Conservation (phyloP, 2,888 invertebrate genomes). For the Blomia tropicalis region DNA sequence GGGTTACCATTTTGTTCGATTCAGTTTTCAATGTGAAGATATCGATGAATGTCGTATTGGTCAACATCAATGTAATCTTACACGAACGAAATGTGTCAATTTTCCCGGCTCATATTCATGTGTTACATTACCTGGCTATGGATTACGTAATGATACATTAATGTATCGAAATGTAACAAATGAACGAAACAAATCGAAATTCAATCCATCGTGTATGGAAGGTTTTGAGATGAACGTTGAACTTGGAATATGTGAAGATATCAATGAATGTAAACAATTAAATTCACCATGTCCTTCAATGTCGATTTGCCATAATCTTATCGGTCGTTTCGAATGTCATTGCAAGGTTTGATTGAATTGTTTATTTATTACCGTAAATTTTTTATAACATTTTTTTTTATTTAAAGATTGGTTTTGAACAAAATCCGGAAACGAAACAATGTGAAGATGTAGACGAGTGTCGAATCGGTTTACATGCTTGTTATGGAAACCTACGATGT, state of each 20-base stretch:
- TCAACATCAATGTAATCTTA: conserved; percentile 33
- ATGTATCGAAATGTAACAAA: neutral
- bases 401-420: neutral
- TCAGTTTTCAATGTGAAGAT: conserved; percentile 33
- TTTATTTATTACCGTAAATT: neutral
- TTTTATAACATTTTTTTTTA: neutral
- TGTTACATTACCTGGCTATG: conserved; percentile 30
- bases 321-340: conserved; percentile 60
- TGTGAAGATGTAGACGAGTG: conserved; percentile 40
- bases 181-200: neutral
- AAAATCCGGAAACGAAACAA: conserved; percentile 3
- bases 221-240: conserved; percentile 9
- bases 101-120: conserved; percentile 41
- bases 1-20: conserved; percentile 10
- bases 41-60: conserved; percentile 39
- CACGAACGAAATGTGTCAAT: conserved; percentile 40
- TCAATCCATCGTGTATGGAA: neutral
- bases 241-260: conserved; percentile 43
- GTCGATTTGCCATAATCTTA: conserved; percentile 64
- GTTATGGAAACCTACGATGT: conserved; percentile 37
- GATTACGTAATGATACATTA: neutral
- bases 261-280: conserved; percentile 58
- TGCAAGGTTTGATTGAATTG: conserved; percentile 43
- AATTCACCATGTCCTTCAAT: conserved; percentile 56
- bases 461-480: conserved; percentile 33